These are phyloP conservation scores for Tetragonisca angustula DNA, from an alignment of 2,888 invertebrate genomes.

Conservation along the genomic window DNA sequence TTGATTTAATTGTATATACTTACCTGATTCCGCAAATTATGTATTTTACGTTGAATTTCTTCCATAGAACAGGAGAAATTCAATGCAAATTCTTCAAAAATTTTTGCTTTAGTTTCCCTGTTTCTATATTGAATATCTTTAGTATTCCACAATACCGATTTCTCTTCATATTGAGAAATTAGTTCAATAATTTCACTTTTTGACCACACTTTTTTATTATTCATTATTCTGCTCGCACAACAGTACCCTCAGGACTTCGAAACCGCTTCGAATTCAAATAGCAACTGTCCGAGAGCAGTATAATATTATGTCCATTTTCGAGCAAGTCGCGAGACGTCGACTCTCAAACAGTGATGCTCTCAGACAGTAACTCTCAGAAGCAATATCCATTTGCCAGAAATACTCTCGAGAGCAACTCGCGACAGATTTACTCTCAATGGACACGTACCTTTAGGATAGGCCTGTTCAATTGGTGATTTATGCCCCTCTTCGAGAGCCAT, in stretches of 20 bases:
- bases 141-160: background rate
- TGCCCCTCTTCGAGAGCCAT: too few relatives aligned
- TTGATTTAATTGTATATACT: background rate
- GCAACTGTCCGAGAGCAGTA: background rate
- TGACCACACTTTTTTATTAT: background rate
- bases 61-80: background rate
- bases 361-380: too few relatives aligned
- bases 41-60: background rate
- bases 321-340: background rate
- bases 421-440: too few relatives aligned
- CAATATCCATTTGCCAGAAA: too few relatives aligned
- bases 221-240: background rate
- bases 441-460: too few relatives aligned
- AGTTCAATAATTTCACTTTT: background rate
- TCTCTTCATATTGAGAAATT: background rate
- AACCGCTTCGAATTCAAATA: background rate
- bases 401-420: too few relatives aligned
- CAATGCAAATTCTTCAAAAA: background rate
- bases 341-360: background rate
- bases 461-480: too few relatives aligned
- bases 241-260: too few relatives aligned
- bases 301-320: background rate
- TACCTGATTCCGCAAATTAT: background rate
- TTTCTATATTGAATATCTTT: background rate
- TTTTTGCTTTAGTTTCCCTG: background rate